Conservation (phyloP, 2,797 vertebrate species). For the Takifugu ocellatus region DNA sequence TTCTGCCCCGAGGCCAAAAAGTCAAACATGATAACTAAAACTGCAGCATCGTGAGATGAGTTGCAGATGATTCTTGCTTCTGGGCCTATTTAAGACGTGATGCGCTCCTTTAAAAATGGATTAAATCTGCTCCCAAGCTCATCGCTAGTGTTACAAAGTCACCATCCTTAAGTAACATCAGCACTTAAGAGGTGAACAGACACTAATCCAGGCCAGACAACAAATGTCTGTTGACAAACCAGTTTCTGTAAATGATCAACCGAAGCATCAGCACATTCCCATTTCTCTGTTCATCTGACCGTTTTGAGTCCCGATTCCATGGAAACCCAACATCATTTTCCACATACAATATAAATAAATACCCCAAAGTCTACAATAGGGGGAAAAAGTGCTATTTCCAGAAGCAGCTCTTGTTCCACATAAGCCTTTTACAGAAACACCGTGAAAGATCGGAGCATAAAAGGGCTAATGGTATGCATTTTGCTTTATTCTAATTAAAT, state of each 20-base stretch:
- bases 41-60: constrained; percentile 3
- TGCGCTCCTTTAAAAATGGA: constrained; percentile 16
- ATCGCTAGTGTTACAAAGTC: neutral
- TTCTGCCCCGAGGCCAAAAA: constrained; percentile 17
- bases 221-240: no score
- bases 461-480: constrained; percentile 34
- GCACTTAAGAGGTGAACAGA: no score
- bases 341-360: no score
- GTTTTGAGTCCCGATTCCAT: constrained; percentile 1
- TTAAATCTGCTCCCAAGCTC: neutral
- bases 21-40: constrained; percentile 23
- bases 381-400: neutral
- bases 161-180: no score
- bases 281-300: no score
- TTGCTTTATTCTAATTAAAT: constrained; percentile 60
- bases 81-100: neutral
- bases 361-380: no score
- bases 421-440: constrained; percentile 26
- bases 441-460: constrained; percentile 31
- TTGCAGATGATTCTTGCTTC: constrained; percentile 2
- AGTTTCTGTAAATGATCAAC: no score
- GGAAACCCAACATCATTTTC: no score
- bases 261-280: no score
- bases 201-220: no score
- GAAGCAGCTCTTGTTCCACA: neutral